phyloP scores from a whole-genome alignment of 2,797 vertebrate genomes.

The Clarias fuscus region DNA sequence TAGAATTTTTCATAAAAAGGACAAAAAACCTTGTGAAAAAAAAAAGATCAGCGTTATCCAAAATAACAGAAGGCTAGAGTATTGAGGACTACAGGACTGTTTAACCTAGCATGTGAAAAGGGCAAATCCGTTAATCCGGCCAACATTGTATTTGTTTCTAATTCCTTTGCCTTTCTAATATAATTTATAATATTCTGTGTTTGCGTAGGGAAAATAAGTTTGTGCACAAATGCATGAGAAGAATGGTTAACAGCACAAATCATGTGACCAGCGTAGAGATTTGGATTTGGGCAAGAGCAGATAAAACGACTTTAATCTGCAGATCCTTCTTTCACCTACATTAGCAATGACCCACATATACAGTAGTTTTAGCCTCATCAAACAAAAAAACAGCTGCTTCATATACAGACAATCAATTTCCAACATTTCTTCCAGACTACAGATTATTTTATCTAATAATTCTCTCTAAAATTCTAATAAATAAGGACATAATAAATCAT shows the following conservation, averaged over 20 bases:
- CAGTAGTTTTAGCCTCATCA: slow-evolving; percentile 53
- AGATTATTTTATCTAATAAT: background rate
- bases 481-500: background rate
- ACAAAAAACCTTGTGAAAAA: background rate
- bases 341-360: slow-evolving; percentile 78
- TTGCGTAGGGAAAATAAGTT: slow-evolving; percentile 49
- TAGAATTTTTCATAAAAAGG: background rate
- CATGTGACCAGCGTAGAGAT: slow-evolving; percentile 73
- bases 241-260: slow-evolving; percentile 69
- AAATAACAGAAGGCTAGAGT: background rate
- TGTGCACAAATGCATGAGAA: slow-evolving; percentile 52
- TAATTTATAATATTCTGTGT: background rate
- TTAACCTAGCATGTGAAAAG: background rate
- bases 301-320: slow-evolving; percentile 77
- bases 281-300: slow-evolving; percentile 76
- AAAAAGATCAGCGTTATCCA: background rate
- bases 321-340: slow-evolving; percentile 78
- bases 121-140: background rate
- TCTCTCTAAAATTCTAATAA: background rate
- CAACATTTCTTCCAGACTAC: background rate
- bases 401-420: background rate
- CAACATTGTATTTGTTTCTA: background rate
- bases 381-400: slow-evolving; percentile 20
- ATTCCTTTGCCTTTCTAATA: background rate
- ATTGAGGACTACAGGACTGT: no score